Base-by-base conservation (phyloP, 2,113 vertebrate species). In the Natator depressus region DNA sequence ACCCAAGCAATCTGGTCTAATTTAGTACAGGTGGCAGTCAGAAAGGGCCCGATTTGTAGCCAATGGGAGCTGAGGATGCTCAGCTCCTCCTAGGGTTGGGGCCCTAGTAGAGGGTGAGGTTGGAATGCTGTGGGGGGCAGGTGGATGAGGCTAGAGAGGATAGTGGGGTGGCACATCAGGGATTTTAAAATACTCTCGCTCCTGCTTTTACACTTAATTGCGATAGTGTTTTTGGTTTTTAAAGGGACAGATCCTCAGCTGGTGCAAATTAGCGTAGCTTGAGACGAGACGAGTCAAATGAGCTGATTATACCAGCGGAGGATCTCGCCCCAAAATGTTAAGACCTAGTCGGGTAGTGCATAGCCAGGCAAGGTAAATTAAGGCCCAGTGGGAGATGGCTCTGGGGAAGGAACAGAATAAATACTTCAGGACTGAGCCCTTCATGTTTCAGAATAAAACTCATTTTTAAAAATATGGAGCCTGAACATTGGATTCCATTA, bases 11-110 rank as follows among this genome's bases (percentile, higher is more conserved):
- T 82, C 85, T 0, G 1, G 90, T 24, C 42, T 31, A 0, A 0
- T n/a, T 62, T 1, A 1, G 42, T 55, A 24, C 49, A 35, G 1
- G 13, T 53, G 51, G 16, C 4, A 7, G 35, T 9, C 3, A 16
- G 83, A 5, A 0, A 0, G 49, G 9, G 51, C 22, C 72, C n/a
- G 38, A 62, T 59, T 54, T 8, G 35, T 0, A 0, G 50, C 19
- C 0, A 6, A 13, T 1, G 2, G 62, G 29, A 31, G 13, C 0
- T 38, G 84, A 55, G 53, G 53, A 54, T 22, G 53, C 53, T 54
- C 53, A 22, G 62, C 75, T 29, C 14, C 31, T 69, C 16, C 62
- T 42, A 75, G 69, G 9, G 69, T 20, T 42, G 69, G 69, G 69
- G 10, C n/a, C 69, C 20, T 75, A 42, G 69, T n/a, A 42, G n/a